Evolutionary conservation across 35 echinoderm and acorn worm species (phyloP), one percentile per base, ranked within the genome.

Genomic region (Eucidaris tribuloides): DNA sequence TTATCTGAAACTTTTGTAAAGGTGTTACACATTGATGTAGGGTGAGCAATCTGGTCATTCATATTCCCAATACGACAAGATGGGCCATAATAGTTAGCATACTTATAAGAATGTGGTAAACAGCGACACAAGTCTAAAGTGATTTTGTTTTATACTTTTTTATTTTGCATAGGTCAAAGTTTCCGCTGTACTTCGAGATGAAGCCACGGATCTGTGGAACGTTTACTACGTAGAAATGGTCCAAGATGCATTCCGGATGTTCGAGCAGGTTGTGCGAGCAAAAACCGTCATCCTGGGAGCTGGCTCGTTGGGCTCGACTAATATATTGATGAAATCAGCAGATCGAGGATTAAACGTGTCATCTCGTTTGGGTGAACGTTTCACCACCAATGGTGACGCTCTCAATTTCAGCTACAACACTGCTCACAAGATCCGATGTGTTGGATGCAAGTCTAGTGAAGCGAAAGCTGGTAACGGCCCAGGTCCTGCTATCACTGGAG

Each of bases 351-450:
- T 93, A 28, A 35, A 88, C 17, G 25, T 93, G 5, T 93, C 91
- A 39, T 5, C 52, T 0, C 50, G 33, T 25, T 68, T 93, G 17
- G 91, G 91, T 55, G 45, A 93, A 37, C 46, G 68, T 3, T 88
- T 93, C 60, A 88, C 84, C 5, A 93, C 91, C 4, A 93, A 93
- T 44, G 91, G 91, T 9, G 85, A 93, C 44, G 72, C 85, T 0
- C 22, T 93, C 0, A 84, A 84, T 49, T 88, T 93, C 36, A 88
- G 85, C 57, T 93, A 93, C 91, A 93, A 93, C 33, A 81, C 79
- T 1, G 71, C 81, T 7, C 77, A 79, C 25, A 81, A 82, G 43
- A 72, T 93, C 31, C 64, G 80, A 43, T 80, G 46, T 0, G 80
- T 82, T 30, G 91, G 91, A 0, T 37, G 83, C n/a, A 70, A 64